Evolutionary conservation across 92 coral and sea anemone genomes (phyloP), one percentile per base, ranked within the genome.

Genomic region (Desmophyllum pertusum): DNA sequence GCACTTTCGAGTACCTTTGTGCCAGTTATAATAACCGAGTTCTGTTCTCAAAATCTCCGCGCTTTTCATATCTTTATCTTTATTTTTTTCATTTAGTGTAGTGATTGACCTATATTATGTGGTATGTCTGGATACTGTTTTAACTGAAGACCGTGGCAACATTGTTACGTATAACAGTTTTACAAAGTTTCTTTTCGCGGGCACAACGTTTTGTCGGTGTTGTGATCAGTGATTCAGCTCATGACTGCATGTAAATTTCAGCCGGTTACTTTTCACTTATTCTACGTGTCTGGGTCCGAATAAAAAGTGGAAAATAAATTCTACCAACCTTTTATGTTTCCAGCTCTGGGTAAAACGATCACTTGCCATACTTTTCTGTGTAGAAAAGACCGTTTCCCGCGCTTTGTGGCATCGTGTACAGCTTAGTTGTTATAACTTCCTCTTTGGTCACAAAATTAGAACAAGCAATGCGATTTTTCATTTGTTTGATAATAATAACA

Each of bases 291-390:
- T 59, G 35, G 35, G 35, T 59, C 4, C 1, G 9, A 29, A 67
- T 5, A 33, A 21, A 36, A 36, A 4, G 13, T 1, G 35, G 35
- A 66, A 17, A 36, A 65, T 14, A 1, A 43, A 13, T 50, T 25
- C 35, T 15, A 68, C 84, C 27, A 67, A 80, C 84, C 84, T 80
- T 23, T 37, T 38, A 1, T 23, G 76, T 8, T 51, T 76, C 27
- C 37, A 68, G 84, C 15, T 19, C 6, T 35, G 36, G 18, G 15
- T 10, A 36, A 23, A 36, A n/a, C 46, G 19, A 14, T 46, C 46
- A 21, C 67, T 25, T 17, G 27, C 33, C 73, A 37, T 37, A 9
- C 27, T 31, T 80, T 31, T 23, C 36, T 29, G 62, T 6, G 76
- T 23, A 31, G 53, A 51, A 68, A 21, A 33, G 52, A 6, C 25